Evolutionary conservation across 2,113 vertebrate species (phyloP).

Genomic region (Thunnus thynnus): DNA sequence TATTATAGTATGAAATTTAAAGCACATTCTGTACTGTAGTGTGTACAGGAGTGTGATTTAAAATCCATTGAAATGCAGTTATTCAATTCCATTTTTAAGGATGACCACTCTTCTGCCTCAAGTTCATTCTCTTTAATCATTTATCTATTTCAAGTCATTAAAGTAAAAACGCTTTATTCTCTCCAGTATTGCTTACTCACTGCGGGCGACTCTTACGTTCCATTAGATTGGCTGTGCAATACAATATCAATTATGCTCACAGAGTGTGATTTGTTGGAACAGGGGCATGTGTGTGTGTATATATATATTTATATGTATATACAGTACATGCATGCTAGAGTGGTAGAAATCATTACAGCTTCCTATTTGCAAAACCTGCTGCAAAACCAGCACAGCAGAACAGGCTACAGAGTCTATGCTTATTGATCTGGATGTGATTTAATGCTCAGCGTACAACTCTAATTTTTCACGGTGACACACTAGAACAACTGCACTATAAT

Average conservation of each 20-base stretch:
- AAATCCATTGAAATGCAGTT: constrained; percentile 29
- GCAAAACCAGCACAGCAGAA: constrained; percentile 62
- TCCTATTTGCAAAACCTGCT: constrained; percentile 42
- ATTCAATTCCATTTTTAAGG: constrained; percentile 20
- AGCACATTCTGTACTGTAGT: constrained; percentile 29
- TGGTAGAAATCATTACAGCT: constrained; percentile 54
- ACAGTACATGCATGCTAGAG: constrained; percentile 12
- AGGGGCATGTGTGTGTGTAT: not conserved
- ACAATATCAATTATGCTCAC: constrained; percentile 43
- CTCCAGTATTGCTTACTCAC: constrained; percentile 49
- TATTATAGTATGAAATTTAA: constrained; percentile 14
- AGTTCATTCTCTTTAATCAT: constrained; percentile 41
- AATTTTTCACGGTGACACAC: constrained; percentile 50
- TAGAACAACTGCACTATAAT: constrained; percentile 53
- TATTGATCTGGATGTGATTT: constrained; percentile 74
- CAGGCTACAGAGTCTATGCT: constrained; percentile 41
- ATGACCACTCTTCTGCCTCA: constrained; percentile 23
- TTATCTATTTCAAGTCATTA: constrained; percentile 57
- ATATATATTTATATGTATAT: not conserved
- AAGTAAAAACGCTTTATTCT: constrained; percentile 45
- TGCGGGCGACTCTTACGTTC: constrained; percentile 22
- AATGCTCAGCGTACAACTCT: constrained; percentile 57
- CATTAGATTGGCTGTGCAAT: constrained; percentile 54
- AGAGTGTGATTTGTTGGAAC: constrained; percentile 38
- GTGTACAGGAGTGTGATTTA: constrained; percentile 25